A percentile compares a stretch with the other conserved stretches of the same genome.
phyloP scores from a whole-genome alignment of 2,888 invertebrate genomes.

The Nomada fabriciana region DNA sequence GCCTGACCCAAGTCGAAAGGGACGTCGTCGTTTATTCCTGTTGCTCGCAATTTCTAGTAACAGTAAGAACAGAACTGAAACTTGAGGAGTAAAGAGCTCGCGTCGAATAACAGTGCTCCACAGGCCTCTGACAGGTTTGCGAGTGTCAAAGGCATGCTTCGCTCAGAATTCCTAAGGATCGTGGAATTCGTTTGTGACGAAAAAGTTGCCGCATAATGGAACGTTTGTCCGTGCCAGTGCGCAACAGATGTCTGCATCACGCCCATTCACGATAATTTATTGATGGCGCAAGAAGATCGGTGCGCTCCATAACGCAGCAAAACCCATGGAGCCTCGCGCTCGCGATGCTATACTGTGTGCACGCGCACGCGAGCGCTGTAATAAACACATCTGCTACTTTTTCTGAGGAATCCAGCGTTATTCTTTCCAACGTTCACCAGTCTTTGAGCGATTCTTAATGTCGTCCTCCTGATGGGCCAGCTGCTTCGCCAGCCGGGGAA shows the following conservation, averaged over 20 bases:
- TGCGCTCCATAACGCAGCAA: slow-evolving; percentile 27
- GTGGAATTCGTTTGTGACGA: not conserved
- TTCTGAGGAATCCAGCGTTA: slow-evolving; percentile 39
- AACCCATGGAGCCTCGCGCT: slow-evolving; percentile 18
- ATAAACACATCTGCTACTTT: slow-evolving; percentile 43
- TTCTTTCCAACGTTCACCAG: slow-evolving; percentile 35
- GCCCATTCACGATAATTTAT: slow-evolving; percentile 49
- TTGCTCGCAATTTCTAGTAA: slow-evolving; percentile 2
- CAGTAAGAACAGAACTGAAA: not conserved
- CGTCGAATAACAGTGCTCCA: not conserved
- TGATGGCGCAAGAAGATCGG: slow-evolving; percentile 24
- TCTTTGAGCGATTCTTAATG: too few relatives aligned
- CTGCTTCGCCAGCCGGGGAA: too few relatives aligned
- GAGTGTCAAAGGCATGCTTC: not conserved
- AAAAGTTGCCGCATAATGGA: slow-evolving; percentile 6
- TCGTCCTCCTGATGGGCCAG: too few relatives aligned
- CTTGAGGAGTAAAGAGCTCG: not conserved
- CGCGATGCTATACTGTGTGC: slow-evolving; percentile 4
- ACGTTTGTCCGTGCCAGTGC: slow-evolving; percentile 18
- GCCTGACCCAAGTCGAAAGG: too few relatives aligned
- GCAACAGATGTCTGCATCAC: slow-evolving; percentile 39
- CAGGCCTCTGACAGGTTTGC: not conserved
- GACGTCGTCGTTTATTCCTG: not conserved
- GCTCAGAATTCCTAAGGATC: not conserved
- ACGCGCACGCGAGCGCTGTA: slow-evolving; percentile 13